These are phyloP conservation scores for Scarus forsteni DNA, from an alignment of 2,797 vertebrate species.

Conservation along the genomic window DNA sequence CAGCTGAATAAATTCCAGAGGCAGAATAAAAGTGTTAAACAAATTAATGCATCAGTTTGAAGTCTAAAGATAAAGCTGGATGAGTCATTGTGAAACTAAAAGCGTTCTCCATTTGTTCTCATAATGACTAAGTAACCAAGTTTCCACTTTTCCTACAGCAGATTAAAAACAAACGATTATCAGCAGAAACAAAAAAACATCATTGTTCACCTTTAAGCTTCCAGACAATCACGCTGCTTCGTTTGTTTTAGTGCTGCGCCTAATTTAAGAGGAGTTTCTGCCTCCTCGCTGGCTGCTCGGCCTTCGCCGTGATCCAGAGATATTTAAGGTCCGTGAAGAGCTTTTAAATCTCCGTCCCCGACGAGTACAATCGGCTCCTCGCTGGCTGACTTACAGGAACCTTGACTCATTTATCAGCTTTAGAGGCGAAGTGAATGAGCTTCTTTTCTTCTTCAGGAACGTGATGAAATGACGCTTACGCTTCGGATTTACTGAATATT, in stretches of 20 bases:
- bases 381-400: slow-evolving; percentile 16
- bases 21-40: too few relatives aligned
- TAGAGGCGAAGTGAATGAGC: slow-evolving; percentile 8
- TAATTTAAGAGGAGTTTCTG: not conserved
- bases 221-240: not conserved
- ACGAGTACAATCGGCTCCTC: slow-evolving; percentile 2
- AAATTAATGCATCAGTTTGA: too few relatives aligned
- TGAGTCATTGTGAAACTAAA: too few relatives aligned
- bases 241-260: not conserved
- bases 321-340: slow-evolving; percentile 17
- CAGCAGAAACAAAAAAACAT: not conserved
- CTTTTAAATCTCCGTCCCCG: slow-evolving; percentile 16
- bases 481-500: too few relatives aligned
- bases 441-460: not conserved
- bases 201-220: not conserved
- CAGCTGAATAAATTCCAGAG: too few relatives aligned
- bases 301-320: slow-evolving; percentile 5
- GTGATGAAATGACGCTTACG: slow-evolving; percentile 1
- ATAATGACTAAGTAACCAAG: too few relatives aligned
- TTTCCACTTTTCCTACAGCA: too few relatives aligned
- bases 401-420: slow-evolving; percentile 29
- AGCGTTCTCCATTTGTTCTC: too few relatives aligned
- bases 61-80: too few relatives aligned
- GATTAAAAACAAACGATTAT: not conserved
- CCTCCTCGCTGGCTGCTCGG: not conserved